Percentiles rank a stretch among this genome's conserved stretches.
These are phyloP conservation scores for Pararge aegeria DNA, from an alignment of 1,140 invertebrate genomes.

Conservation along the genomic window DNA sequence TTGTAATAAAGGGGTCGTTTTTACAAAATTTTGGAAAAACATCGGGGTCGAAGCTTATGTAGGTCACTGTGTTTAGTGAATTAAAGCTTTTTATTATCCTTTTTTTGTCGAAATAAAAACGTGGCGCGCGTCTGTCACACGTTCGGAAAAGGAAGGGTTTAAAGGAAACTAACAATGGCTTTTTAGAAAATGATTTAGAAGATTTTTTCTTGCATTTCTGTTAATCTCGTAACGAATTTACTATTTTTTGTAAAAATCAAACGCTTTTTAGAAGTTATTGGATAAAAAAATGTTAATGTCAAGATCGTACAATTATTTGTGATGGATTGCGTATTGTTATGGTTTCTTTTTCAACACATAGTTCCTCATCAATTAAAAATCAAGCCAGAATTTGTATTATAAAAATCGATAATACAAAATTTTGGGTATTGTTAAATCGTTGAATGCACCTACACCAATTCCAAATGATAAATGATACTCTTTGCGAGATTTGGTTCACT, in stretches of 20 bases:
- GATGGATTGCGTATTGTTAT: constrained; percentile 62
- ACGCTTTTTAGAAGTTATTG: constrained; percentile 25
- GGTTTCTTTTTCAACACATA: not conserved
- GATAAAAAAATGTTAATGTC: constrained; percentile 43
- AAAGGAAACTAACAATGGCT: constrained; percentile 63
- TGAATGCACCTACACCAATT: no score
- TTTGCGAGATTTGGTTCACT: no score
- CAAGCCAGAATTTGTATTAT: no score
- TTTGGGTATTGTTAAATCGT: no score
- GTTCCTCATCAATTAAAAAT: not conserved
- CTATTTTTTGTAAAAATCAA: constrained; percentile 49
- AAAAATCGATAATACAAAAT: no score
- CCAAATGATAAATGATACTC: no score
- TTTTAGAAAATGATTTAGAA: constrained; percentile 73
- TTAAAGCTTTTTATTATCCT: constrained; percentile 55
- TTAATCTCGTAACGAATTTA: constrained; percentile 60
- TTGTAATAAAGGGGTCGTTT: constrained; percentile 63
- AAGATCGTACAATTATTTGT: constrained; percentile 46
- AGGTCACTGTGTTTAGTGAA: constrained; percentile 71
- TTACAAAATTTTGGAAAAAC: constrained; percentile 65
- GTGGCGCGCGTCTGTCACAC: constrained; percentile 69
- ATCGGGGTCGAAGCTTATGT: constrained; percentile 59
- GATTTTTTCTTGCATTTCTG: constrained; percentile 49
- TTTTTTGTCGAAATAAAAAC: constrained; percentile 47
- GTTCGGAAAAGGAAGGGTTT: constrained; percentile 68